Evolutionary conservation across 2,888 invertebrate genomes (phyloP).

Genomic region (Chironomus riparius): DNA sequence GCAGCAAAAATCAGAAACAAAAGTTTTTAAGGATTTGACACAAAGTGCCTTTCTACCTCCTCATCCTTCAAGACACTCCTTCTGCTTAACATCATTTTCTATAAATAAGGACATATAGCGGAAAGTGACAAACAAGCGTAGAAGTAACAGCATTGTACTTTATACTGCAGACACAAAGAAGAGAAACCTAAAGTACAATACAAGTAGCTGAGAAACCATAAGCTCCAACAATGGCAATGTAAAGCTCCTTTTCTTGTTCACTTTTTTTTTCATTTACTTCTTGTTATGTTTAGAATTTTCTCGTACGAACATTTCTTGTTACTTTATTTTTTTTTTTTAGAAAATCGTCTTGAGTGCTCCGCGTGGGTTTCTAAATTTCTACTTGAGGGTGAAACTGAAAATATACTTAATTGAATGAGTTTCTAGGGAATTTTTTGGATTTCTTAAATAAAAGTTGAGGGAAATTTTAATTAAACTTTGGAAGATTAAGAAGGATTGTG

Average conservation of each 20-base stretch:
- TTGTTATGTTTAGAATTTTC: neutral
- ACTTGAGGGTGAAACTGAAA: too few species aligned
- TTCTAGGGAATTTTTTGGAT: too few species aligned
- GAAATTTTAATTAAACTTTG: too few species aligned
- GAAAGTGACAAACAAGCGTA: neutral
- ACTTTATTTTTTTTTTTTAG: neutral
- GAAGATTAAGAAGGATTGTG: too few species aligned
- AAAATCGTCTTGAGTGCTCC: too few species aligned
- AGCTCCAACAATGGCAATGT: conserved; percentile 24
- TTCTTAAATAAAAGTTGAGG: too few species aligned
- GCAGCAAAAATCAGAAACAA: neutral
- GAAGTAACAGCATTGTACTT: neutral
- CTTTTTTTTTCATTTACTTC: neutral
- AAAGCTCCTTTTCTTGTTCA: conserved; percentile 11
- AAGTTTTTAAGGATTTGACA: conserved; percentile 9
- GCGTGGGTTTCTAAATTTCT: too few species aligned
- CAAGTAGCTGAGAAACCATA: neutral
- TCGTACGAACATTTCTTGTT: neutral
- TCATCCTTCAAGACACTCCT: neutral
- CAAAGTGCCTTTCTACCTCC: conserved; percentile 6
- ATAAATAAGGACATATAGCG: neutral
- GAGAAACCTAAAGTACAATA: neutral
- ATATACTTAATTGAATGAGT: too few species aligned
- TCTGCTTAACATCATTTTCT: neutral
- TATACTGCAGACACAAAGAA: neutral